A percentile compares a stretch with the other conserved stretches of the same genome.
Evolutionary conservation across 2,888 invertebrate species (phyloP).

Genomic region (Noctua comes): DNA sequence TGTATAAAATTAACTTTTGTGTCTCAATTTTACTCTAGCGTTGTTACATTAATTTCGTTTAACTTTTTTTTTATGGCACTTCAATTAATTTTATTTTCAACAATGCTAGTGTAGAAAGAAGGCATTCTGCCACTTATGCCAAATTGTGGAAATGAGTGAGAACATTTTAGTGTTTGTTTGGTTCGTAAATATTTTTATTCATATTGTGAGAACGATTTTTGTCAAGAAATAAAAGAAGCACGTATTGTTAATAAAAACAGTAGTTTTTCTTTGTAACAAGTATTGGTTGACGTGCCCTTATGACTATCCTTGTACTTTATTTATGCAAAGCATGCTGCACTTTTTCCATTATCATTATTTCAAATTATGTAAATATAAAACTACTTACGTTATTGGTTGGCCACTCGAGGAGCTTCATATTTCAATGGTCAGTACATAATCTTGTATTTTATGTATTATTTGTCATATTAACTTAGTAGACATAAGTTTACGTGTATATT

Average conservation of each 20-base stretch:
- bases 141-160: slow-evolving; percentile 55
- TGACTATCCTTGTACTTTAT: slow-evolving; percentile 43
- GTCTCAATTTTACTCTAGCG: slow-evolving; percentile 40
- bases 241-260: slow-evolving; percentile 47
- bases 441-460: slow-evolving; percentile 71
- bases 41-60: slow-evolving; percentile 31
- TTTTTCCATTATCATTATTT: slow-evolving; percentile 52
- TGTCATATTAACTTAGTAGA: slow-evolving; percentile 70
- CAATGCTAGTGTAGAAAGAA: slow-evolving; percentile 59
- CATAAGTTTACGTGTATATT: slow-evolving; percentile 77
- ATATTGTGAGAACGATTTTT: slow-evolving; percentile 26
- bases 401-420: slow-evolving; percentile 56
- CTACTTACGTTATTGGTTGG: slow-evolving; percentile 53
- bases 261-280: slow-evolving; percentile 47
- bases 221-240: slow-evolving; percentile 48
- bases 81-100: slow-evolving; percentile 19
- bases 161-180: slow-evolving; percentile 56
- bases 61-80: slow-evolving; percentile 25
- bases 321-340: slow-evolving; percentile 57
- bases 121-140: slow-evolving; percentile 58
- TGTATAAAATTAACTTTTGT: slow-evolving; percentile 29
- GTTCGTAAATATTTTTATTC: slow-evolving; percentile 42
- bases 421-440: slow-evolving; percentile 68
- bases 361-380: slow-evolving; percentile 64
- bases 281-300: slow-evolving; percentile 32